Conservation (phyloP, 2,888 invertebrate species). For the Hyles lineata region DNA sequence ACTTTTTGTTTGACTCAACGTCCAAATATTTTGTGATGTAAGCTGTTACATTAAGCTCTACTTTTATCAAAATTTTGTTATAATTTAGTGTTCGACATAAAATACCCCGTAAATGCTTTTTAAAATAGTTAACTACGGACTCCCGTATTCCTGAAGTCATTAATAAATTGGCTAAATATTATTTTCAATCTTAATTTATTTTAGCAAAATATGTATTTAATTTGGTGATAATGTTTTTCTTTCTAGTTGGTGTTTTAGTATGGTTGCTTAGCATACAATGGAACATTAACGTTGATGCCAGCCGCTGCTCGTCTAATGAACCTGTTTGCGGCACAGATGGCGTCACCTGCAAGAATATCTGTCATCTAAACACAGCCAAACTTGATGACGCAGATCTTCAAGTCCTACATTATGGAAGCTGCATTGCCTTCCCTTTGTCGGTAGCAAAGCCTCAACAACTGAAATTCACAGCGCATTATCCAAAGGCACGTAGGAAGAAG, state of each 20-base stretch:
- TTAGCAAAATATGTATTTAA: too few relatives aligned
- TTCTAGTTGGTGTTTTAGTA: slow-evolving; percentile 16
- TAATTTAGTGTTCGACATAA: too few relatives aligned
- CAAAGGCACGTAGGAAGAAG: not conserved
- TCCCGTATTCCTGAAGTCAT: too few relatives aligned
- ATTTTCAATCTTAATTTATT: not conserved
- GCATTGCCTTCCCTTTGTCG: slow-evolving; percentile 1
- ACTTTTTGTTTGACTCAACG: not conserved
- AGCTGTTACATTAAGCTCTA: not conserved
- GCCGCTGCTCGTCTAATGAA: not conserved
- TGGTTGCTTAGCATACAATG: slow-evolving; percentile 5
- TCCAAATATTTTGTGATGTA: not conserved
- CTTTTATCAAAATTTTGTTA: too few relatives aligned
- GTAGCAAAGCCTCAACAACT: too few relatives aligned
- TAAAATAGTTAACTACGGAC: too few relatives aligned
- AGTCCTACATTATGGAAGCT: slow-evolving; percentile 41
- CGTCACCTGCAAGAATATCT: slow-evolving; percentile 48
- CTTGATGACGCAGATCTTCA: slow-evolving; percentile 41
- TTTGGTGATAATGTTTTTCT: not conserved
- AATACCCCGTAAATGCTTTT: too few relatives aligned
- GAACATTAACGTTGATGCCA: not conserved
- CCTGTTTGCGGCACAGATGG: slow-evolving; percentile 54
- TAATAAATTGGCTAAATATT: too few relatives aligned
- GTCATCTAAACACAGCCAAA: slow-evolving; percentile 36
- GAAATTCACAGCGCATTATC: not conserved